phyloP scores from a whole-genome alignment of 2,113 vertebrate species.

The Bubalus kerabau region DNA sequence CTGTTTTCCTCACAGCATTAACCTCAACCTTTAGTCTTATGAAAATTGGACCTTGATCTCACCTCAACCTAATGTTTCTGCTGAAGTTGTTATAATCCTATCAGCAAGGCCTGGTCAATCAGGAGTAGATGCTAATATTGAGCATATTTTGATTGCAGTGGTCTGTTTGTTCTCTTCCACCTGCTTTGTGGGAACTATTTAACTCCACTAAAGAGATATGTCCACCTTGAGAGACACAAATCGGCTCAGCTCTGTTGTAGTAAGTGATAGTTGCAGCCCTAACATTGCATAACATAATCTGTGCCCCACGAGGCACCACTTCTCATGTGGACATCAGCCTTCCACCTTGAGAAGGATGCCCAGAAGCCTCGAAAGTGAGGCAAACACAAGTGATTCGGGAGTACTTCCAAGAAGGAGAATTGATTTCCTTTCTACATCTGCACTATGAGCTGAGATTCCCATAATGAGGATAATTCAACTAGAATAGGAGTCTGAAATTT shows the following conservation, averaged over 20 bases:
- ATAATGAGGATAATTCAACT: not conserved
- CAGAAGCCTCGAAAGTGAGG: not conserved
- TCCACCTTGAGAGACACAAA: not conserved
- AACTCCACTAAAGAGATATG: not conserved
- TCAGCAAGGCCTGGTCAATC: not conserved
- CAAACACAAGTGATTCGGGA: not conserved
- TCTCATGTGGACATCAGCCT: not conserved
- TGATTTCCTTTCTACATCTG: not conserved
- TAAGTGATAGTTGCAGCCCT: not conserved
- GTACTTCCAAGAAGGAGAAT: not conserved
- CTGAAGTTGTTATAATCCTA: not conserved
- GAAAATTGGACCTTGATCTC: conserved; percentile 25
- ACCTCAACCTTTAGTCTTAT: not conserved
- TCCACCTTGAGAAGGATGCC: not conserved
- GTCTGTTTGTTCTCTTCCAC: not conserved
- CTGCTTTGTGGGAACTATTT: not conserved
- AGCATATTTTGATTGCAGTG: not conserved
- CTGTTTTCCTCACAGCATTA: conserved; percentile 21
- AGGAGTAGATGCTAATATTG: not conserved
- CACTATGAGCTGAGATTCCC: not conserved
- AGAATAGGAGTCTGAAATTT: not conserved
- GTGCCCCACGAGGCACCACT: not conserved
- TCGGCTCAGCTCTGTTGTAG: not conserved
- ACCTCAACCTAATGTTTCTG: not conserved
- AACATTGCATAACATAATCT: not conserved